Percentiles rank a stretch among this genome's conserved stretches.
phyloP scores from a whole-genome alignment of 1,140 invertebrate genomes.

The Aphelinus certus region DNA sequence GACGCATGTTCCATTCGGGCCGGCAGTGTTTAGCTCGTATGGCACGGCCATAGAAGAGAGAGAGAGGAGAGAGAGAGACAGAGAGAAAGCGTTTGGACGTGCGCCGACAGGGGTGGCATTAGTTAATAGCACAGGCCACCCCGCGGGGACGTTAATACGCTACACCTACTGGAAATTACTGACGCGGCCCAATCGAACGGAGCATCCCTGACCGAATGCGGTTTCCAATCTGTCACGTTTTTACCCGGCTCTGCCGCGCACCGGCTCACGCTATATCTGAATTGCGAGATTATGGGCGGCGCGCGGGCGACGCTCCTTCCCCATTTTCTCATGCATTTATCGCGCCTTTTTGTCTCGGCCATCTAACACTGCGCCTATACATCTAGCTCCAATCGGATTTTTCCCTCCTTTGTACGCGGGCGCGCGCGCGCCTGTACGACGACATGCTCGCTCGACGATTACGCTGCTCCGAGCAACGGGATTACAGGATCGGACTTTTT shows the following conservation, averaged over 20 bases:
- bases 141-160: conserved; percentile 56
- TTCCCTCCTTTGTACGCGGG: conserved; percentile 39
- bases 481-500: conserved; percentile 1
- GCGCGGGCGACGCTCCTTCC: conserved; percentile 42
- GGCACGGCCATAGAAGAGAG: conserved; percentile 41
- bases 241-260: conserved; percentile 44
- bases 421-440: neutral
- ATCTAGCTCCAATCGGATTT: conserved; percentile 44
- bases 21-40: conserved; percentile 56
- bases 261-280: neutral
- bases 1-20: conserved; percentile 53
- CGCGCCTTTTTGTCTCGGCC: conserved; percentile 24
- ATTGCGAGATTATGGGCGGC: conserved; percentile 22
- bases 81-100: too few relatives aligned
- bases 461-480: conserved; percentile 17
- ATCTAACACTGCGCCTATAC: conserved; percentile 27
- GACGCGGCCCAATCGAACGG: conserved; percentile 28
- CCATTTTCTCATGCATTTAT: conserved; percentile 41
- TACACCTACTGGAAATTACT: conserved; percentile 53
- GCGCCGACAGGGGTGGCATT: conserved; percentile 55
- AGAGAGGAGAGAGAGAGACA: neutral
- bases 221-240: conserved; percentile 68
- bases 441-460: conserved; percentile 5
- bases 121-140: conserved; percentile 61
- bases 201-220: conserved; percentile 57